A percentile compares a stretch with the other conserved stretches of the same genome.
phyloP scores from a whole-genome alignment of 2,797 vertebrate genomes.

The Nothura maculosa region DNA sequence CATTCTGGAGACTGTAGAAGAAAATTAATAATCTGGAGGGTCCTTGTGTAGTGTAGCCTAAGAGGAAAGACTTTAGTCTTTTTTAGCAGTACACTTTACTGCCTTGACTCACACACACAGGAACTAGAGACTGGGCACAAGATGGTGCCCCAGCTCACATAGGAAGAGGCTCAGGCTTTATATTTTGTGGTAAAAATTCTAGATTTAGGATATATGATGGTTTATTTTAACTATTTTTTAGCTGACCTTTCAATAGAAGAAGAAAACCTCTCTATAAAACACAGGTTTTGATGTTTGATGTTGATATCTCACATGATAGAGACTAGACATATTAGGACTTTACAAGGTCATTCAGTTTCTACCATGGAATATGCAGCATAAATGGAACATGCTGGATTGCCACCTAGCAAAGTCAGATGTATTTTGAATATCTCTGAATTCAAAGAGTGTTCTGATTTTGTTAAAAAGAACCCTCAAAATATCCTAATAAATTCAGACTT shows the following conservation, averaged over 20 bases:
- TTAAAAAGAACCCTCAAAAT: background rate
- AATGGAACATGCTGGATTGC: background rate
- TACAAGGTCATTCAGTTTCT: background rate
- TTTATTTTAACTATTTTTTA: background rate
- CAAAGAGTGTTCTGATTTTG: background rate
- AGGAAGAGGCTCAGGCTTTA: background rate
- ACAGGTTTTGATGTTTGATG: background rate
- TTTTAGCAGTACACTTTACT: background rate
- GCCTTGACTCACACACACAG: background rate
- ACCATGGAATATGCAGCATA: background rate
- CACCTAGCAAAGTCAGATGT: background rate
- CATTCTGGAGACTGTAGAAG: slow-evolving; percentile 1
- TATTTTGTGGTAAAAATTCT: background rate
- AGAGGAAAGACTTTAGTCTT: background rate
- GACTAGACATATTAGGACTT: background rate
- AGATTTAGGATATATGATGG: background rate
- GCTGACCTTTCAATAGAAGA: background rate
- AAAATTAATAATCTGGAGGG: background rate
- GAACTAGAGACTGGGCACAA: background rate
- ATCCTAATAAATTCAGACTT: background rate
- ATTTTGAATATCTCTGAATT: background rate
- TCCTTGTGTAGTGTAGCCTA: background rate
- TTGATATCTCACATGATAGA: background rate
- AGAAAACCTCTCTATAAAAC: background rate
- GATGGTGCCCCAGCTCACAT: background rate